phyloP scores from a whole-genome alignment of 2,113 vertebrate species.

The Propithecus coquereli region DNA sequence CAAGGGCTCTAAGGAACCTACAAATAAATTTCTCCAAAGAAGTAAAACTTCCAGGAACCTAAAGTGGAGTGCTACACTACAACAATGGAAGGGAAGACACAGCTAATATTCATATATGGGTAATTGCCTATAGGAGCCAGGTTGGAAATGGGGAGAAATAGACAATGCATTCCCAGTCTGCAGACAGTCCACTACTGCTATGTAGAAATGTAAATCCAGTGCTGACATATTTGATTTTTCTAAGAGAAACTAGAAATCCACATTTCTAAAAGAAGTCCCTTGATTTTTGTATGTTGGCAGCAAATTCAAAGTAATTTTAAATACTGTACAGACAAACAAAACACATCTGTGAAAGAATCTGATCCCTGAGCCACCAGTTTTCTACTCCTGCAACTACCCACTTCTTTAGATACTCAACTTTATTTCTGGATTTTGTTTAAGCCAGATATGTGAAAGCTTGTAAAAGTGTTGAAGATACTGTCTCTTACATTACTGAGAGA shows the following conservation, averaged over 20 bases:
- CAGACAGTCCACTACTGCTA: background rate
- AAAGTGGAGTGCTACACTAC: background rate
- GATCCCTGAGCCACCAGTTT: background rate
- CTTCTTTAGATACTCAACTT: background rate
- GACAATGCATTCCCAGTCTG: background rate
- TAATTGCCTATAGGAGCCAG: background rate
- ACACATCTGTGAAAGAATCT: background rate
- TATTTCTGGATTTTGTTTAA: background rate
- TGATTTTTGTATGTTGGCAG: background rate
- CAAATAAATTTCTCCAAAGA: slow-evolving; percentile 2
- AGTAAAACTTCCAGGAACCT: background rate
- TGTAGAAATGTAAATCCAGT: background rate
- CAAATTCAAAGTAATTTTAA: slow-evolving; percentile 31
- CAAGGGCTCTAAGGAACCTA: background rate
- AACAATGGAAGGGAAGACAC: background rate
- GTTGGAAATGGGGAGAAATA: background rate
- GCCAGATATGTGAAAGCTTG: background rate
- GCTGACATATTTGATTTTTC: background rate
- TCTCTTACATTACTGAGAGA: background rate
- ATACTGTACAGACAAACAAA: background rate
- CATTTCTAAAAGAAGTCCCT: background rate
- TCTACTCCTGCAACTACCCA: background rate
- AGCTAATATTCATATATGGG: background rate
- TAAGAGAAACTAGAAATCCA: background rate
- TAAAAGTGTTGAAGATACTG: background rate